Conservation (phyloP, 2,888 invertebrate genomes). For the Pelosia muscerda region DNA sequence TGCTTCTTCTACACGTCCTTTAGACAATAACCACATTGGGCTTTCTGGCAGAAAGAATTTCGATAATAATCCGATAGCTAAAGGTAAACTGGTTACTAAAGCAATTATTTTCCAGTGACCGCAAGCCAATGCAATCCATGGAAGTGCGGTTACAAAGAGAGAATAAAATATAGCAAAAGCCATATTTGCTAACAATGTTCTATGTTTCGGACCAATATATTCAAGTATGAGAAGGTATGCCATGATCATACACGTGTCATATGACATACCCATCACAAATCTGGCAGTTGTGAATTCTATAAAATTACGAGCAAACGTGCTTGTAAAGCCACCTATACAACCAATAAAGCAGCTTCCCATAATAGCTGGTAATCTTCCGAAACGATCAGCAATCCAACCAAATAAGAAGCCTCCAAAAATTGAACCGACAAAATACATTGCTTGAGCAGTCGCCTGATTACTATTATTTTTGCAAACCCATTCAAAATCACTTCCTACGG, state of each 20-base stretch:
- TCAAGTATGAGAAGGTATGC: slow-evolving; percentile 68
- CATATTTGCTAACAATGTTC: slow-evolving; percentile 66
- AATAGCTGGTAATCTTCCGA: slow-evolving; percentile 67
- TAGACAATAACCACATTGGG: slow-evolving; percentile 70
- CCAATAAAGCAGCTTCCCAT: slow-evolving; percentile 63
- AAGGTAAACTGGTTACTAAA: slow-evolving; percentile 68
- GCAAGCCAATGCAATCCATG: slow-evolving; percentile 68
- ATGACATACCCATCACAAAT: slow-evolving; percentile 70
- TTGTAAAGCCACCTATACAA: slow-evolving; percentile 63
- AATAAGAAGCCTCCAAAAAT: slow-evolving; percentile 67
- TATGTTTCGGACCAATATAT: slow-evolving; percentile 70
- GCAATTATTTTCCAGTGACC: slow-evolving; percentile 70
- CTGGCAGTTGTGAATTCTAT: slow-evolving; percentile 62
- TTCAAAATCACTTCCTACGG: slow-evolving; percentile 68
- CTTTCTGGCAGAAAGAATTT: slow-evolving; percentile 69
- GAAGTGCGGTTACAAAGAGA: slow-evolving; percentile 57
- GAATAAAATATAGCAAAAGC: slow-evolving; percentile 69
- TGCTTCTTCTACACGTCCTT: slow-evolving; percentile 67
- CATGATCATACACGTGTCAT: slow-evolving; percentile 72
- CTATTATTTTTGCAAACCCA: slow-evolving; percentile 73
- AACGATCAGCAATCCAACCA: slow-evolving; percentile 71
- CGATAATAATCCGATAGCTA: slow-evolving; percentile 60
- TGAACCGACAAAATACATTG: slow-evolving; percentile 69
- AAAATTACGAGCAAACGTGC: slow-evolving; percentile 64
- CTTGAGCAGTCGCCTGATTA: slow-evolving; percentile 72